Evolutionary conservation across 2,888 invertebrate species (phyloP).

Genomic region (Frankliniella fusca): DNA sequence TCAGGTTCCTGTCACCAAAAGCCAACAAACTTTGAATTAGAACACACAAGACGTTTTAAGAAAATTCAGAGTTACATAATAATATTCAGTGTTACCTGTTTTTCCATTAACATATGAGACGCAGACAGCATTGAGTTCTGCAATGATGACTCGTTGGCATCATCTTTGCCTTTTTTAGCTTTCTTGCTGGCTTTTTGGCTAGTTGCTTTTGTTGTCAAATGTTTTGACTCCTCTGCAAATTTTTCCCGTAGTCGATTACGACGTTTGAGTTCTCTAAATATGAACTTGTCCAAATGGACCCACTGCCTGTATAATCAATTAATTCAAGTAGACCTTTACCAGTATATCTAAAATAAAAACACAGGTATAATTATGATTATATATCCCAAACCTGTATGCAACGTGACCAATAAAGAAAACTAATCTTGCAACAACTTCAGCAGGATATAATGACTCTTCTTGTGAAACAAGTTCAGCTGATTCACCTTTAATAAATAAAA

Average conservation of each 20-base stretch:
- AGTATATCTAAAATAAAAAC: slow-evolving; percentile 29
- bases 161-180: not conserved
- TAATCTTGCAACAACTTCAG: not conserved
- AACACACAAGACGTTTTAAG: not conserved
- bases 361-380: not conserved
- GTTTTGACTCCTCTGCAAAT: not conserved
- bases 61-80: too few species aligned
- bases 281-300: slow-evolving; percentile 73
- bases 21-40: not conserved
- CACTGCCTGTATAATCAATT: slow-evolving; percentile 57
- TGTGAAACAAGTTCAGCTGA: too few species aligned
- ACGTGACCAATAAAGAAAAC: not conserved
- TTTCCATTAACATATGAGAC: not conserved
- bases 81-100: not conserved
- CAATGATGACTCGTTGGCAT: not conserved
- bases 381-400: not conserved
- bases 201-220: not conserved
- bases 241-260: slow-evolving; percentile 47
- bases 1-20: not conserved
- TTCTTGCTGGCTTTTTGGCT: not conserved
- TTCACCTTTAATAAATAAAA: not conserved
- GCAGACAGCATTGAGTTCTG: not conserved
- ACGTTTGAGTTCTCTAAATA: slow-evolving; percentile 77
- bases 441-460: not conserved
- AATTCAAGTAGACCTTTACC: not conserved